These are phyloP conservation scores for Acromyrmex charruanus DNA, from an alignment of 1,140 invertebrate species.

Conservation along the genomic window DNA sequence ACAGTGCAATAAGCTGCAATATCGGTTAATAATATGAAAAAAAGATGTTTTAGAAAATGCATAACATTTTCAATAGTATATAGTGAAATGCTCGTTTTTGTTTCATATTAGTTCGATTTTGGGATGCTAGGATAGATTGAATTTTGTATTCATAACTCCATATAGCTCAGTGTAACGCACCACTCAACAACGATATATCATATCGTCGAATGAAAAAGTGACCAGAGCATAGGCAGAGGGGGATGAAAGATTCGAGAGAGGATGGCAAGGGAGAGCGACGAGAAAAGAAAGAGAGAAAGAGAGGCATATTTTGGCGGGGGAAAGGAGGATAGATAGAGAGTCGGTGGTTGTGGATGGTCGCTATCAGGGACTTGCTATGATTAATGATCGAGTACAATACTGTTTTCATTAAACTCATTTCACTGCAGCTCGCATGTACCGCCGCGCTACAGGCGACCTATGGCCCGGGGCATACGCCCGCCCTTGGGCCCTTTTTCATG, in stretches of 20 bases:
- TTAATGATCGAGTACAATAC: conserved; percentile 86
- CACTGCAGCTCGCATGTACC: conserved; percentile 77
- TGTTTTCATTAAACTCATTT: conserved; percentile 87
- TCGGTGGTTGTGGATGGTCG: conserved; percentile 81
- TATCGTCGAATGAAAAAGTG: conserved; percentile 75
- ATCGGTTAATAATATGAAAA: not conserved
- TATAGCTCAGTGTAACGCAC: conserved; percentile 77
- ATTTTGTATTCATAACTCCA: conserved; percentile 80
- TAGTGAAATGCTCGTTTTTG: conserved; percentile 41
- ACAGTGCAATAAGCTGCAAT: not conserved
- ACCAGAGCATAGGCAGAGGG: conserved; percentile 64
- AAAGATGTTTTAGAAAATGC: conserved; percentile 5
- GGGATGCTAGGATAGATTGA: conserved; percentile 62
- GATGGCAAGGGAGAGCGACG: conserved; percentile 41
- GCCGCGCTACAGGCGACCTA: conserved; percentile 77
- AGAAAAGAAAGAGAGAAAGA: conserved; percentile 50
- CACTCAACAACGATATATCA: conserved; percentile 83
- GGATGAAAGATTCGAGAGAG: conserved; percentile 68
- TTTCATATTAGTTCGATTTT: conserved; percentile 47
- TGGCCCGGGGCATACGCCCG: conserved; percentile 73
- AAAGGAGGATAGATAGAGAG: conserved; percentile 56
- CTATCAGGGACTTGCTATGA: conserved; percentile 85
- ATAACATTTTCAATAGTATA: not conserved
- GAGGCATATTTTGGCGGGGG: conserved; percentile 28
- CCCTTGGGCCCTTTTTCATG: conserved; percentile 75